Conservation (phyloP, 2,113 vertebrate species). For the Perccottus glenii region DNA sequence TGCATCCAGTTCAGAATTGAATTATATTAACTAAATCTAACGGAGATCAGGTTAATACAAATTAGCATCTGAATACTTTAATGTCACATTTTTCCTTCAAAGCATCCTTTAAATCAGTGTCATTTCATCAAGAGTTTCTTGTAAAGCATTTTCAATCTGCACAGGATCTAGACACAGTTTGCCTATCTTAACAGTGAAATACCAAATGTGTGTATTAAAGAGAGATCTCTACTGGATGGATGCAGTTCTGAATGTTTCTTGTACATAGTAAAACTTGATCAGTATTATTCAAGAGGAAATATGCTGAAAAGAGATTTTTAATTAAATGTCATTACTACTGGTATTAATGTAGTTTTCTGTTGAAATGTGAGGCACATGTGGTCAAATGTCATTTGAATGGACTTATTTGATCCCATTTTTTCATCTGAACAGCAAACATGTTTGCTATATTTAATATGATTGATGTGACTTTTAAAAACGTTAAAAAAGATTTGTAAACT, state of each 20-base stretch:
- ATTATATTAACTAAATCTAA: background rate
- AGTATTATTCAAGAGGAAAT: constrained; percentile 20
- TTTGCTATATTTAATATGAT: constrained; percentile 71
- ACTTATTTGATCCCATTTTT: constrained; percentile 31
- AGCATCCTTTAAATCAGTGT: background rate
- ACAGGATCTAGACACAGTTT: constrained; percentile 12
- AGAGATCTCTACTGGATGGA: constrained; percentile 36
- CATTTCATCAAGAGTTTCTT: constrained; percentile 5
- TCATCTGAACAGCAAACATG: constrained; percentile 44
- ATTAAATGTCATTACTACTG: constrained; percentile 39
- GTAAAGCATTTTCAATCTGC: constrained; percentile 17
- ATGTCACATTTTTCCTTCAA: constrained; percentile 10
- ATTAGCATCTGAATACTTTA: background rate
- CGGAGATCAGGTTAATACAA: background rate
- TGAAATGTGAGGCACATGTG: constrained; percentile 58
- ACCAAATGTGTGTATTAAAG: constrained; percentile 52
- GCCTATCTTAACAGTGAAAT: constrained; percentile 34
- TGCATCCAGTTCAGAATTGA: background rate
- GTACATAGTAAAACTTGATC: constrained; percentile 33
- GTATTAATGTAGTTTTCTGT: constrained; percentile 56
- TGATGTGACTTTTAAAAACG: constrained; percentile 65
- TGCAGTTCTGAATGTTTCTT: constrained; percentile 68
- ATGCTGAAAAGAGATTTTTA: constrained; percentile 74
- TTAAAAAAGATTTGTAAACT: constrained; percentile 43
- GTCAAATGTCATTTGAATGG: constrained; percentile 41